These are phyloP conservation scores for Telmatochromis sp. DNA, from an alignment of 2,113 vertebrate species.

Conservation along the genomic window DNA sequence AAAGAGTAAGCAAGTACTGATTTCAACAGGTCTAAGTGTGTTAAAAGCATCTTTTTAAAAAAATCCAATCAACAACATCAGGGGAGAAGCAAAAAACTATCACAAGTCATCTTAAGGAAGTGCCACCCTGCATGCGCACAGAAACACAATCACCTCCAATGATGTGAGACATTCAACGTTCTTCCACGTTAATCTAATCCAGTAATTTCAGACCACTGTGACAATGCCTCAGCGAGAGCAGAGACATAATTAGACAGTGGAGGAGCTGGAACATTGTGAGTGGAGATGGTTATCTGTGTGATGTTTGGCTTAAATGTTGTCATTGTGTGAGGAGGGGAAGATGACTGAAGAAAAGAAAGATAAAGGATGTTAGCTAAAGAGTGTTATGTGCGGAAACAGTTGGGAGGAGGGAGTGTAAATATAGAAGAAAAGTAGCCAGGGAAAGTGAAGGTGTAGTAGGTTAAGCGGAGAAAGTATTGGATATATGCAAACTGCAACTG, in stretches of 20 bases:
- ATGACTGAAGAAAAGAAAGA: background rate
- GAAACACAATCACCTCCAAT: background rate
- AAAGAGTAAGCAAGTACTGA: background rate
- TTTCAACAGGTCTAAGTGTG: background rate
- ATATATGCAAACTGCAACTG: background rate
- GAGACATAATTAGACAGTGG: background rate
- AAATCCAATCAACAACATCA: background rate
- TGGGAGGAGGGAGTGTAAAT: background rate
- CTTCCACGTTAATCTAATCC: background rate
- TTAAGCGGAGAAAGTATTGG: background rate
- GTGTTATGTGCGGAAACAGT: background rate
- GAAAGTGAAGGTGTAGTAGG: background rate
- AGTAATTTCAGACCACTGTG: slow-evolving; percentile 5
- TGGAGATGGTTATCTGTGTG: slow-evolving; percentile 2
- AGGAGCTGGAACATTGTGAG: background rate
- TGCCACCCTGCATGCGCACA: background rate
- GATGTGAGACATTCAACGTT: background rate
- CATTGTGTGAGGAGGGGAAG: background rate
- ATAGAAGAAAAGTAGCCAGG: background rate
- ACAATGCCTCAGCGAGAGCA: background rate
- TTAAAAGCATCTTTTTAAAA: background rate
- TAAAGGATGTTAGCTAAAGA: background rate
- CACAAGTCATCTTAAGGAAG: background rate
- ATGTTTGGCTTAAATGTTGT: background rate
- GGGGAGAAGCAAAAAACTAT: background rate